These are phyloP conservation scores for Propithecus perrieri DNA, from an alignment of 2,797 vertebrate species.

Conservation along the genomic window DNA sequence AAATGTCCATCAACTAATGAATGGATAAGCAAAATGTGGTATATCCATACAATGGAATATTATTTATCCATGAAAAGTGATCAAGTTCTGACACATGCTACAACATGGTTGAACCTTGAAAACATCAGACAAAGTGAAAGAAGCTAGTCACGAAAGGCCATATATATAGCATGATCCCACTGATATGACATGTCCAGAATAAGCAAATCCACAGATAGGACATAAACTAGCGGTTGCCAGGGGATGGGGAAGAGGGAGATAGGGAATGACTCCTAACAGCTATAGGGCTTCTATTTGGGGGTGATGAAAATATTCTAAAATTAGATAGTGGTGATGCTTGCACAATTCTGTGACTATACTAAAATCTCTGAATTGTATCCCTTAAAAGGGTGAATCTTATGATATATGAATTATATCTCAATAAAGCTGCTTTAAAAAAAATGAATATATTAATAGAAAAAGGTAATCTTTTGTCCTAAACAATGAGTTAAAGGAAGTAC, in stretches of 20 bases:
- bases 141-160: neutral
- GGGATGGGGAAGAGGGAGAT: neutral
- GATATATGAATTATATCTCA: neutral
- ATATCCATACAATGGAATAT: fast-evolving
- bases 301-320: neutral
- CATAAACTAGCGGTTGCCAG: neutral
- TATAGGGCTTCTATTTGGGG: neutral
- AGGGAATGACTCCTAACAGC: neutral
- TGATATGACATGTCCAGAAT: neutral
- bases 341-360: neutral
- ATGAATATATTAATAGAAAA: neutral
- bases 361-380: neutral
- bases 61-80: neutral
- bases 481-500: neutral
- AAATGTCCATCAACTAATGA: neutral
- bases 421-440: neutral
- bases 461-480: neutral
- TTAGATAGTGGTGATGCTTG: neutral
- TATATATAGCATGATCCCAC: neutral
- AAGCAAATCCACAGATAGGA: neutral
- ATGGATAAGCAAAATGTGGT: neutral
- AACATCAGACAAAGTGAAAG: neutral
- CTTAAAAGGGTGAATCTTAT: neutral
- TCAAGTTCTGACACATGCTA: neutral
- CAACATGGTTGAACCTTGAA: neutral